Conservation (phyloP, 2,888 invertebrate species). For the Diarsia dahlii region DNA sequence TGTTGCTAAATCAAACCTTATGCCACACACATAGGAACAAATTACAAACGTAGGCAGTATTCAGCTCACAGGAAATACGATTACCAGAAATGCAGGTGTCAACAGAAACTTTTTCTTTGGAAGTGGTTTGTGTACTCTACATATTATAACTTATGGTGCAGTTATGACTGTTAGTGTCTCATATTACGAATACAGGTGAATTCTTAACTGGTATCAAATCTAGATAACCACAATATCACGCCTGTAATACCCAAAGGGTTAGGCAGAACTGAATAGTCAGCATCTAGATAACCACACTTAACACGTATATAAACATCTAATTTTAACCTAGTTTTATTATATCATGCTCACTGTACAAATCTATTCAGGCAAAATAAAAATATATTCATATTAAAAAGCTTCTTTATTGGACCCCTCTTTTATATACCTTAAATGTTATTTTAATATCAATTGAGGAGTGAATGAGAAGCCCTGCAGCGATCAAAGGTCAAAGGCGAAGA, state of each 20-base stretch:
- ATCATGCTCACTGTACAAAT: neutral
- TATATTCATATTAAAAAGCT: neutral
- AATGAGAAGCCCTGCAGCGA: slow-evolving; percentile 29
- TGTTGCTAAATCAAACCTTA: neutral
- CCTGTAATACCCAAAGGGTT: no score
- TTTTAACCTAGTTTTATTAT: neutral
- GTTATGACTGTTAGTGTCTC: no score
- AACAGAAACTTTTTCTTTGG: slow-evolving; percentile 8
- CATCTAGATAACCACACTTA: neutral
- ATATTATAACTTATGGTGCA: no score
- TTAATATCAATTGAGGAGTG: slow-evolving; percentile 11
- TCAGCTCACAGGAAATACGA: neutral
- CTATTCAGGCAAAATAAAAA: neutral
- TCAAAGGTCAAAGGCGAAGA: neutral
- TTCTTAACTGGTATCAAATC: no score
- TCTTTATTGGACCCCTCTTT: neutral
- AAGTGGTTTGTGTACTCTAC: neutral
- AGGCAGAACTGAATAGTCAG: neutral
- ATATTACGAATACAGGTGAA: no score
- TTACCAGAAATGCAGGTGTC: slow-evolving; percentile 8
- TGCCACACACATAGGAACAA: neutral
- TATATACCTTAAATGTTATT: slow-evolving; percentile 18
- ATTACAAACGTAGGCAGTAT: neutral
- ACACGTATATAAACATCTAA: neutral
- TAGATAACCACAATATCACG: no score